Percentiles rank a stretch among this genome's conserved stretches.
Conservation (phyloP, 2,797 vertebrate species). For the Catostomus latipinnis region DNA sequence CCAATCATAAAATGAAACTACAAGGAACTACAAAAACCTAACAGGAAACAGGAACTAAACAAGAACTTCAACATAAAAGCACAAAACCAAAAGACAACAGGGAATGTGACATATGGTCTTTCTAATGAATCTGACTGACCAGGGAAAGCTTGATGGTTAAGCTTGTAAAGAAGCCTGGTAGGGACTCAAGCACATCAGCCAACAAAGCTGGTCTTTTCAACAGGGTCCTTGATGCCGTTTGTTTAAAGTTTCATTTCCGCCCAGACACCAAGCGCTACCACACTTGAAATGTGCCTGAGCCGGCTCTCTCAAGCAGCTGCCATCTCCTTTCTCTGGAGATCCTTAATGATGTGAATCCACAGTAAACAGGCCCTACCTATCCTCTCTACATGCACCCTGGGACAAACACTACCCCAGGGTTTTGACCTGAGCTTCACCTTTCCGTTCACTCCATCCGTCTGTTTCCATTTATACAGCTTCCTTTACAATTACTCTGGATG, state of each 20-base stretch:
- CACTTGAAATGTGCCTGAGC: slow-evolving; percentile 9
- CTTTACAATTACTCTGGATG: slow-evolving; percentile 54
- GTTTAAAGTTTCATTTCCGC: slow-evolving; percentile 1
- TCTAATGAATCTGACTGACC: no score
- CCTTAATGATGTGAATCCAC: slow-evolving; percentile 22
- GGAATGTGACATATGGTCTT: no score
- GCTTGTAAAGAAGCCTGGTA: no score
- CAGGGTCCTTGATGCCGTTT: background rate
- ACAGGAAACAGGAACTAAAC: no score
- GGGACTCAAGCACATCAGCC: no score
- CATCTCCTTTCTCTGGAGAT: slow-evolving; percentile 24
- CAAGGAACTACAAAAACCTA: no score
- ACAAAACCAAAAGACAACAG: no score
- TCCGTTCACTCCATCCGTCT: slow-evolving; percentile 39
- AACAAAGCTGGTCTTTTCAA: no score
- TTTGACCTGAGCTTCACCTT: slow-evolving; percentile 9
- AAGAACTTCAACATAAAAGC: no score
- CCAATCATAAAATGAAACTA: no score
- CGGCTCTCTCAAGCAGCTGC: slow-evolving; percentile 24
- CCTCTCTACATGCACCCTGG: slow-evolving; percentile 19
- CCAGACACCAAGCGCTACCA: background rate
- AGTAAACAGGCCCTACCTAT: slow-evolving; percentile 20
- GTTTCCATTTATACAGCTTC: no score
- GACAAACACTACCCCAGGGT: slow-evolving; percentile 35
- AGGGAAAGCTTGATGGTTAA: no score